Evolutionary conservation across 2,888 invertebrate genomes (phyloP), one percentile per base, ranked within the genome.

Genomic region (Melangyna quadrimaculata): DNA sequence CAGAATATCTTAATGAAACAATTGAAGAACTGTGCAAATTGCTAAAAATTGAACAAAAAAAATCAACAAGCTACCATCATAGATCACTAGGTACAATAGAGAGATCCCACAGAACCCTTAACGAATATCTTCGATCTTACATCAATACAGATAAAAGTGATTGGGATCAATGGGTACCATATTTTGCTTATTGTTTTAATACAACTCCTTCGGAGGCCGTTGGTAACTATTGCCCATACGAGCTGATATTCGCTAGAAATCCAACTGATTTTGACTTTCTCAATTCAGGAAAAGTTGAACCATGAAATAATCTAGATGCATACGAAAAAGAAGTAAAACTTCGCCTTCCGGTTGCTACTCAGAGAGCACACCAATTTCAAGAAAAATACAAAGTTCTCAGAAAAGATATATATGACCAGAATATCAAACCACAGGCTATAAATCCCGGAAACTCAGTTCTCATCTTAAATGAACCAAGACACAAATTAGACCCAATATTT

Each of bases 101-200:
- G n/a, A n/a, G n/a, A n/a, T n/a, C n/a, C n/a, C n/a, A n/a, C n/a
- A n/a, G n/a, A n/a, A n/a, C n/a, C 10, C 32, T 48, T 7, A 43
- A 43, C 17, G 40, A 43, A 43, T 43, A 43, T 7, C 40, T 43
- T n/a, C n/a, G n/a, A 43, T n/a, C 40, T 17, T 43, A 17, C 8
- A 48, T 48, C 6, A 48, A 22, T 22, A 48, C 37, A 12, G 48
- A 24, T 35, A 48, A 71, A 3, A 67, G 59, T 19, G 87, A 87
- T 40, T 77, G 71, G 71, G 72, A 81, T 24, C 29, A 77, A 17
- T 81, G 45, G 51, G 4, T 70, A 32, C 24, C 24, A 35, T 53
- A 32, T 40, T 81, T 43, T 40, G 27, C 45, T 6, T 81, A 63
- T 70, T 63, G 55, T n/a, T 78, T 35, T 35, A 35, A 35, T 51